A percentile compares a stretch with the other conserved stretches of the same genome.
These are phyloP conservation scores for Malurus melanocephalus DNA, from an alignment of 2,113 vertebrate genomes.

Conservation along the genomic window DNA sequence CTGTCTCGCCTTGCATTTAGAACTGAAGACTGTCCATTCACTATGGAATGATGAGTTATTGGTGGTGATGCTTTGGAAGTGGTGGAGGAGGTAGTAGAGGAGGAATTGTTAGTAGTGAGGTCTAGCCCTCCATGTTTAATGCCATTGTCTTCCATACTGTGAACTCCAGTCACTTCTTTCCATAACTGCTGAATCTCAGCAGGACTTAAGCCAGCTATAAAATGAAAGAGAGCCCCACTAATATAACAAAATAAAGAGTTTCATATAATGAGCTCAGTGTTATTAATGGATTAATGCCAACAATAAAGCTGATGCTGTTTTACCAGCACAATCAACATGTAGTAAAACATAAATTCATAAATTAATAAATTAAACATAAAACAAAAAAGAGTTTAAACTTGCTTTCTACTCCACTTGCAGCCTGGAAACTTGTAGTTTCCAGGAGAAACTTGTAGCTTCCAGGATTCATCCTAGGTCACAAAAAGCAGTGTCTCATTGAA, in stretches of 20 bases:
- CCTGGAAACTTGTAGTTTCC: background rate
- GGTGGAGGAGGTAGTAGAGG: conserved; percentile 97
- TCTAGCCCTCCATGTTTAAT: conserved; percentile 91
- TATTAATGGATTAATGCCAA: conserved; percentile 64
- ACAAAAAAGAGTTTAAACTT: background rate
- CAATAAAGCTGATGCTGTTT: conserved; percentile 56
- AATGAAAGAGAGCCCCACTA: conserved; percentile 69
- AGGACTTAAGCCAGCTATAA: conserved; percentile 92
- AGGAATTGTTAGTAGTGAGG: conserved; percentile 95
- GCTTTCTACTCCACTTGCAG: background rate
- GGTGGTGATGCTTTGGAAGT: conserved; percentile 97
- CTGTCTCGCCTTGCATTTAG: conserved; percentile 95
- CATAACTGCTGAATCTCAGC: conserved; percentile 98
- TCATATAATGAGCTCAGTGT: conserved; percentile 51
- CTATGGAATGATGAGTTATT: conserved; percentile 93
- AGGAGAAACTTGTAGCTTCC: background rate
- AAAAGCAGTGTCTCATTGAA: background rate
- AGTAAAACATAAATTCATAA: conserved; percentile 46
- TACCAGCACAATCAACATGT: conserved; percentile 40
- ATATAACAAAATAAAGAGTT: conserved; percentile 63
- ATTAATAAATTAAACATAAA: background rate
- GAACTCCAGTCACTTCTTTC: conserved; percentile 94
- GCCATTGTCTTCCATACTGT: conserved; percentile 89
- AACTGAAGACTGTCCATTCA: conserved; percentile 96
- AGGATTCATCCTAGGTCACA: background rate